Conservation (phyloP, 2,888 invertebrate genomes). For the Psococerastis gibbosa region DNA sequence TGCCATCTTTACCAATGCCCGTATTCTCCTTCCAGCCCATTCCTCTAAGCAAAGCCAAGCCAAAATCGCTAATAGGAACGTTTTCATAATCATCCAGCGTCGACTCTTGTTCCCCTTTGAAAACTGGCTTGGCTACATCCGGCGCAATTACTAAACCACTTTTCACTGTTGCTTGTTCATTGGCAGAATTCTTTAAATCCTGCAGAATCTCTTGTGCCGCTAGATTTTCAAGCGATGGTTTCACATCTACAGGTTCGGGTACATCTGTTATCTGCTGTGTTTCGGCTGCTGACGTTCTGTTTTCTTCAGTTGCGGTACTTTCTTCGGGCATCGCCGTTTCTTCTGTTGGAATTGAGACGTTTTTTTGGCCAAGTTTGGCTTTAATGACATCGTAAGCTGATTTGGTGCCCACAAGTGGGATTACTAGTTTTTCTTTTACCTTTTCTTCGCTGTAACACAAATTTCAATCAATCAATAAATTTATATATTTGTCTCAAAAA, state of each 20-base stretch:
- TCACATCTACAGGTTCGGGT: slow-evolving; percentile 11
- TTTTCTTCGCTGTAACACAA: no score
- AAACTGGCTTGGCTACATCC: slow-evolving; percentile 33
- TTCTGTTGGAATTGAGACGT: slow-evolving; percentile 17
- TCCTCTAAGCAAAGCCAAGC: slow-evolving; percentile 81
- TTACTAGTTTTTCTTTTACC: slow-evolving; percentile 17
- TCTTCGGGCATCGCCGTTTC: background rate
- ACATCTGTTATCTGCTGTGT: background rate
- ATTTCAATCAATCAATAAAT: no score
- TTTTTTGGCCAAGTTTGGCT: slow-evolving; percentile 18
- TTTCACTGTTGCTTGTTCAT: slow-evolving; percentile 15
- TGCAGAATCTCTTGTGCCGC: slow-evolving; percentile 53
- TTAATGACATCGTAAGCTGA: slow-evolving; percentile 8
- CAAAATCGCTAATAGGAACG: slow-evolving; percentile 61
- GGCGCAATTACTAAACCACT: slow-evolving; percentile 33
- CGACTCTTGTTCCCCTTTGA: slow-evolving; percentile 41
- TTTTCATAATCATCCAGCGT: slow-evolving; percentile 45
- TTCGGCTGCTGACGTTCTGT: slow-evolving; percentile 6
- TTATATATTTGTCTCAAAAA: no score
- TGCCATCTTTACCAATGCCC: slow-evolving; percentile 36
- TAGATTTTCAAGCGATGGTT: slow-evolving; percentile 39
- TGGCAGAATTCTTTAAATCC: slow-evolving; percentile 30
- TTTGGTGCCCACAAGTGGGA: slow-evolving; percentile 8
- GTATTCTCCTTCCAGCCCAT: slow-evolving; percentile 75
- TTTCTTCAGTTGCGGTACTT: background rate